Conservation (phyloP, 2,113 vertebrate genomes). For the Erythrocercus mccallii region DNA sequence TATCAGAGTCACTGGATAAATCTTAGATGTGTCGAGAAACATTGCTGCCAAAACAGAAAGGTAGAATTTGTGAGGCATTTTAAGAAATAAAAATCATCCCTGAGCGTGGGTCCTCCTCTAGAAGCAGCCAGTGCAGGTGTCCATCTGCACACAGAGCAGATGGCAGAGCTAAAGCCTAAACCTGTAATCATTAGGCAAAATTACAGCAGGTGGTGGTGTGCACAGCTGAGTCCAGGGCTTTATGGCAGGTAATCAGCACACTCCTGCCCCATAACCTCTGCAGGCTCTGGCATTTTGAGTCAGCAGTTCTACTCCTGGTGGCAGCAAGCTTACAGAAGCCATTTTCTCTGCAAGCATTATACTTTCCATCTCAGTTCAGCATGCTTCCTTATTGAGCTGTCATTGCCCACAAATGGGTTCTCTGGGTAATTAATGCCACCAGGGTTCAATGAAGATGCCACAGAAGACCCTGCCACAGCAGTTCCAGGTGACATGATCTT, state of each 20-base stretch:
- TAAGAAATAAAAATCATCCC: background rate
- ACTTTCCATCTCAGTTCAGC: background rate
- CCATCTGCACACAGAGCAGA: background rate
- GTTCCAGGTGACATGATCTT: background rate
- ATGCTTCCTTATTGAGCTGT: background rate
- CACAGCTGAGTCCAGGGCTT: background rate
- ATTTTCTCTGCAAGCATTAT: background rate
- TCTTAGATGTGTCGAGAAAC: background rate
- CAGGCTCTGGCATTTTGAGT: background rate
- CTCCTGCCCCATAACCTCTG: background rate
- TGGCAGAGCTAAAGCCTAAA: background rate
- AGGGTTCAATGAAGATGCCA: background rate
- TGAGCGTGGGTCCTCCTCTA: background rate
- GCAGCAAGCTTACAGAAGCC: background rate
- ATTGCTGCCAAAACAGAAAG: background rate
- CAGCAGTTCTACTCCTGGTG: background rate
- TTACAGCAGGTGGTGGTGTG: background rate
- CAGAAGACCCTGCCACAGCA: background rate
- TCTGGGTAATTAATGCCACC: background rate
- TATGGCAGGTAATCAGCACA: background rate
- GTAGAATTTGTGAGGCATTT: background rate
- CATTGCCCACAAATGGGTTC: background rate
- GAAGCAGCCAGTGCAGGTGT: background rate
- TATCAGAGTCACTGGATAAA: background rate
- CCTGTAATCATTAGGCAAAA: background rate